phyloP scores from a whole-genome alignment of 1,140 invertebrate species.

The Tyrophagus putrescentiae region DNA sequence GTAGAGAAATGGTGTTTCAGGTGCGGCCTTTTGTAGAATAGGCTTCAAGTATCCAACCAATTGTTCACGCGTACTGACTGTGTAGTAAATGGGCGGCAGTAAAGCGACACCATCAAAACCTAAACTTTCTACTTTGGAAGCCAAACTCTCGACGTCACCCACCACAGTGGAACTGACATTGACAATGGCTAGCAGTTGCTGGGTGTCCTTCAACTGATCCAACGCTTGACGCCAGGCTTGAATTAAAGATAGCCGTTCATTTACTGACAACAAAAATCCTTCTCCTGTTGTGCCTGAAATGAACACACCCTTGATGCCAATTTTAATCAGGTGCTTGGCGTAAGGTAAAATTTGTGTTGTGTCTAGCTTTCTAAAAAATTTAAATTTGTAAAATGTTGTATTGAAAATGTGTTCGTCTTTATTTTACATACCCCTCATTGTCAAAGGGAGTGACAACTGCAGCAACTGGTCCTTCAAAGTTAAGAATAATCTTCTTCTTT shows the following conservation, averaged over 20 bases:
- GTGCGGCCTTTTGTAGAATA: constrained; percentile 48
- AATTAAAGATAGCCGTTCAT: constrained; percentile 50
- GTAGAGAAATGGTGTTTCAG: constrained; percentile 60
- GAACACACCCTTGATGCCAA: constrained; percentile 18
- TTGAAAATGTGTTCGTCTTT: neutral
- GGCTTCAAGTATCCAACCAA: constrained; percentile 50
- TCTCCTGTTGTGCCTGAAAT: constrained; percentile 53
- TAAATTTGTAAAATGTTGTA: too few relatives aligned
- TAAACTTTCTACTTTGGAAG: constrained; percentile 50
- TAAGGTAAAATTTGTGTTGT: constrained; percentile 5
- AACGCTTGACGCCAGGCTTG: constrained; percentile 48
- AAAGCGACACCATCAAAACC: constrained; percentile 55
- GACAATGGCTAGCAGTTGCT: constrained; percentile 10
- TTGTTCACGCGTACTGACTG: constrained; percentile 43
- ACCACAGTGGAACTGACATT: constrained; percentile 5
- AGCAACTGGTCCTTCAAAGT: neutral
- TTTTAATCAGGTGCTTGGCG: neutral
- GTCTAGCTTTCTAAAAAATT: constrained; percentile 4
- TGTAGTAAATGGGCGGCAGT: constrained; percentile 59
- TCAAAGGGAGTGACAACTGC: constrained; percentile 6
- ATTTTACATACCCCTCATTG: neutral
- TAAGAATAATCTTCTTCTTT: neutral
- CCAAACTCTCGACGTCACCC: constrained; percentile 32
- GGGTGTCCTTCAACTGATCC: constrained; percentile 26
- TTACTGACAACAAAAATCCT: constrained; percentile 49